Conservation (phyloP, 2,113 vertebrate species). For the Neolamprologus fasciatus region DNA sequence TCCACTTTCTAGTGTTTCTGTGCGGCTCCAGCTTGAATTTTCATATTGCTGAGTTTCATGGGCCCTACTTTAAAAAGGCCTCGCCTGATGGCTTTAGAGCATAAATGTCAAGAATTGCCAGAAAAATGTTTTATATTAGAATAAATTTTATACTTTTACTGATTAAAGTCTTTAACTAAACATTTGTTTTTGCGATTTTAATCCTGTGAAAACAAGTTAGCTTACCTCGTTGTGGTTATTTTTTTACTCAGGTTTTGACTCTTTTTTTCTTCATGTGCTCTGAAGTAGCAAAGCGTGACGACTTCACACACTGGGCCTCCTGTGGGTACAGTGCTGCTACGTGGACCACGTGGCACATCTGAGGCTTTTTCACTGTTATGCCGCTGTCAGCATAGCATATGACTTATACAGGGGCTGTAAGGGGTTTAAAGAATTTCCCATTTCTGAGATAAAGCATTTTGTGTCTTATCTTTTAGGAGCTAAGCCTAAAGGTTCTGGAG, state of each 20-base stretch:
- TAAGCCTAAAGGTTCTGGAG: neutral
- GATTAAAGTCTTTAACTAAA: neutral
- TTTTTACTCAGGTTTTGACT: neutral
- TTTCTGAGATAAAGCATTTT: neutral
- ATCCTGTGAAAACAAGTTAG: no score
- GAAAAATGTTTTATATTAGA: neutral
- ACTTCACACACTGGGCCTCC: neutral
- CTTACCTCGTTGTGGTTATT: neutral
- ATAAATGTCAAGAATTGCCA: neutral
- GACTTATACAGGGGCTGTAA: neutral
- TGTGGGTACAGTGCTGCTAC: neutral
- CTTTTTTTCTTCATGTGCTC: neutral
- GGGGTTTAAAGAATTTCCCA: neutral
- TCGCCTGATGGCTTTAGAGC: accelerated
- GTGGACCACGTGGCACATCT: neutral
- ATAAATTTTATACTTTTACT: neutral
- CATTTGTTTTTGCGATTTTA: neutral
- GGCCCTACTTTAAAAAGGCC: neutral
- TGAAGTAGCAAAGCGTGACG: neutral
- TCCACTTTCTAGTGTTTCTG: neutral
- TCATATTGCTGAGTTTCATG: neutral
- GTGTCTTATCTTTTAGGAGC: neutral
- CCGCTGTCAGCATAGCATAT: neutral
- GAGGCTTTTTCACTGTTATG: neutral
- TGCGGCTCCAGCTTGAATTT: neutral